Evolutionary conservation across 2,888 invertebrate species (phyloP).

Genomic region (Protodeltote pygarga): DNA sequence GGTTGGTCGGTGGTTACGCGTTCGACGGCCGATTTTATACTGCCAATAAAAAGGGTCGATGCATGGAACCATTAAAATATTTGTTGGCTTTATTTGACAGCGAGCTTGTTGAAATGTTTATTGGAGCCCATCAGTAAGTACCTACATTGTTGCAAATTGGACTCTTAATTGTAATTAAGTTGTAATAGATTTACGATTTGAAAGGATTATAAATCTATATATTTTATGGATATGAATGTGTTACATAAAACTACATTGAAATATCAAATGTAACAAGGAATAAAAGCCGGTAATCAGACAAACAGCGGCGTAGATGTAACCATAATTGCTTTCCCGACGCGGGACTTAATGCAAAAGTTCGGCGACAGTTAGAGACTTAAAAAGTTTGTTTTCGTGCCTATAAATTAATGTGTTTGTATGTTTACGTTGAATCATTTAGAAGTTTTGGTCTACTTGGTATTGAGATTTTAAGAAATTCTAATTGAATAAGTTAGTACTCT

Average conservation of each 20-base stretch:
- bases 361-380: slow-evolving; percentile 69
- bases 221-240: slow-evolving; percentile 22
- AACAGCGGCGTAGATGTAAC: slow-evolving; percentile 66
- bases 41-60: slow-evolving; percentile 81
- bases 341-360: slow-evolving; percentile 82
- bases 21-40: slow-evolving; percentile 70
- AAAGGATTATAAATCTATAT: slow-evolving; percentile 28
- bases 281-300: slow-evolving; percentile 57
- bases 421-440: slow-evolving; percentile 60
- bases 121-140: slow-evolving; percentile 65
- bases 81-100: slow-evolving; percentile 84
- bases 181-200: slow-evolving; percentile 50
- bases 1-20: slow-evolving; percentile 68
- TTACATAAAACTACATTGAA: slow-evolving; percentile 42
- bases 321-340: slow-evolving; percentile 72
- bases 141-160: slow-evolving; percentile 83
- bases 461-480: slow-evolving; percentile 7
- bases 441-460: slow-evolving; percentile 34
- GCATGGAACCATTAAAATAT: slow-evolving; percentile 82
- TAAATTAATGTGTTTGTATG: slow-evolving; percentile 83
- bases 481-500: slow-evolving; percentile 18
- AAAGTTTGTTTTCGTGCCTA: slow-evolving; percentile 80
- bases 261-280: slow-evolving; percentile 42
- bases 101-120: slow-evolving; percentile 78
- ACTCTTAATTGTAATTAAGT: slow-evolving; percentile 63